Evolutionary conservation across 2,888 invertebrate genomes (phyloP).

Genomic region (Morpho helenor): DNA sequence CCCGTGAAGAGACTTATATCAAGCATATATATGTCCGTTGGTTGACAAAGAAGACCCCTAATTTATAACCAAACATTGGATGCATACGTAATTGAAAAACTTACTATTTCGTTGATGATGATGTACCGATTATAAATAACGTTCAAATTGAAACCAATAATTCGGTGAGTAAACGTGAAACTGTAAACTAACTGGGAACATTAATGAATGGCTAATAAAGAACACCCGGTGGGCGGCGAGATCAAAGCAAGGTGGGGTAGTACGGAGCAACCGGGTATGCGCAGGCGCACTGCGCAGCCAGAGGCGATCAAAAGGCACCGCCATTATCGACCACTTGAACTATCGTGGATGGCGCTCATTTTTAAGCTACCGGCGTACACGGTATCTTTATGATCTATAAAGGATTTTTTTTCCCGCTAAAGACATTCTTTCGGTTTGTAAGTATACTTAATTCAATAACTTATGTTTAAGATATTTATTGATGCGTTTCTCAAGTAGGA

Average conservation of each 20-base stretch:
- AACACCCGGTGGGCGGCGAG: conserved; percentile 56
- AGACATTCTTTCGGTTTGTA: conserved; percentile 19
- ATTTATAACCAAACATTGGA: not conserved
- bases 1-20: too few species aligned
- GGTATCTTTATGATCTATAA: conserved; percentile 33
- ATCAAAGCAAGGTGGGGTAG: conserved; percentile 46
- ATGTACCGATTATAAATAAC: conserved; percentile 3
- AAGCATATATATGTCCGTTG: too few species aligned
- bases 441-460: conserved; percentile 12
- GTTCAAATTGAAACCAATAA: conserved; percentile 23
- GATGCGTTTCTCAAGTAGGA: not conserved
- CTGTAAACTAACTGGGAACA: conserved; percentile 36
- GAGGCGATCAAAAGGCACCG: conserved; percentile 55
- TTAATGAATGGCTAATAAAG: conserved; percentile 65
- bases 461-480: conserved; percentile 6
- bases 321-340: conserved; percentile 62
- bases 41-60: too few species aligned
- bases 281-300: conserved; percentile 35
- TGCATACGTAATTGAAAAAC: not conserved
- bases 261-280: conserved; percentile 29
- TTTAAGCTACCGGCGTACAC: conserved; percentile 62
- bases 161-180: conserved; percentile 21
- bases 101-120: not conserved
- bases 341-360: conserved; percentile 53
- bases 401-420: conserved; percentile 22